Base-by-base conservation (phyloP, 2,797 vertebrate species). In the Sphenopsis melanotis region DNA sequence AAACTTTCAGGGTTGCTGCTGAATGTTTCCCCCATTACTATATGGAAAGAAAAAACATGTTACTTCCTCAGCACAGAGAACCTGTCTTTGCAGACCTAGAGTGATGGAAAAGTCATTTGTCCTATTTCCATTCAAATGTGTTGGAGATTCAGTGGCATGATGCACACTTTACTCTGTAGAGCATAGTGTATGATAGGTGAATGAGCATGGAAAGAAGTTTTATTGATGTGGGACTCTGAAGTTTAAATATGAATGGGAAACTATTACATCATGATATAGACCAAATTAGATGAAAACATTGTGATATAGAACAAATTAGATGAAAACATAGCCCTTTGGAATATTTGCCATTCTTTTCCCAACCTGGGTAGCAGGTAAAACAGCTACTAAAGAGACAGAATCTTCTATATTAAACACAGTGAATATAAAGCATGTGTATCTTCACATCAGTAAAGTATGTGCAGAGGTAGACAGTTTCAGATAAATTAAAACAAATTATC, bases 241-340 rank as follows among this genome's bases (percentile, higher is more conserved):
- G 85, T 90, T 71, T 89, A 79, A 95, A 92, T 90, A 72, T 60
- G 59, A 92, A 91, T 34, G 47, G n/a, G 5, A 66, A 96, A 55
- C 29, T 49, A 37, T 84, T 92, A 71, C 22, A 61, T 57, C 16
- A 15, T 74, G 39, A 65, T 64, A 41, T 3, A 91, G 52, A 64
- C 6, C 34, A 85, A 85, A 46, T 49, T 44, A 91, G 59, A 57
- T 72, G 53, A 84, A 93, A 93, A 83, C n/a, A 53, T 53, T 6
- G 4, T 72, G 56, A 61, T 56, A 49, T 3, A 86, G 49, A 59
- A 11, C 42, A 90, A 83, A 44, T 39, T 27, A 91, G 50, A 53
- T 64, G 64, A 88, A 92, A 93, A 74, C 42, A 46, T 22, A 78
- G 32, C 68, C 18, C 17, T 50, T 71, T 27, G 77, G 72, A 89